phyloP scores from a whole-genome alignment of 2,113 vertebrate species.

The Philantomba maxwellii region DNA sequence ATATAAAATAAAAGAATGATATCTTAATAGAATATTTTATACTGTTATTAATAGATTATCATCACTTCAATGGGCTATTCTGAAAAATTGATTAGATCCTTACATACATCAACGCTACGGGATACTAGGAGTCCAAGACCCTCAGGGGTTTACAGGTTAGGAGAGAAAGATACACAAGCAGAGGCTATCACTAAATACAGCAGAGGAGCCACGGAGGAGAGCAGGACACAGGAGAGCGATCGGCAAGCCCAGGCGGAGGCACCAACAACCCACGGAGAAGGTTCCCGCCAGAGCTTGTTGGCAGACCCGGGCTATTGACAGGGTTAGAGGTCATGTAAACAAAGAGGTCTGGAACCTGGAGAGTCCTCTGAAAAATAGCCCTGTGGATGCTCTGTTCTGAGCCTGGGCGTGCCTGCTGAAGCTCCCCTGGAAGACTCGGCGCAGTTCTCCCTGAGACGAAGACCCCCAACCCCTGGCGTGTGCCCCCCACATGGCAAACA shows the following conservation, averaged over 20 bases:
- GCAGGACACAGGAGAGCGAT: fast-evolving
- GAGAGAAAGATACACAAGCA: neutral
- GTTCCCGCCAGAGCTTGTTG: fast-evolving
- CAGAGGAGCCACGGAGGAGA: neutral
- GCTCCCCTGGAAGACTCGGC: neutral
- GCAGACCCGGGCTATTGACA: fast-evolving
- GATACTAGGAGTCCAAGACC: neutral
- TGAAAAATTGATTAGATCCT: neutral
- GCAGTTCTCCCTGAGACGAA: fast-evolving
- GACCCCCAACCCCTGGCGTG: neutral
- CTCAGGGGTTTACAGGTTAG: neutral
- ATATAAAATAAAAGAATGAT: neutral
- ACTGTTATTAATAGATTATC: neutral
- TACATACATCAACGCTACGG: no score
- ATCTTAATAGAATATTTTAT: neutral
- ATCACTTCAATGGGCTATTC: neutral
- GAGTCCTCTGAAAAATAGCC: neutral
- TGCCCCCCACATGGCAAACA: fast-evolving
- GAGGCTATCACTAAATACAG: neutral
- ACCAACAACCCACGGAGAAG: fast-evolving
- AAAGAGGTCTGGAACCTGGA: neutral
- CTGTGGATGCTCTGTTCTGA: no score
- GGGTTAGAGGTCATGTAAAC: neutral
- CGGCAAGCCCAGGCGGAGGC: neutral
- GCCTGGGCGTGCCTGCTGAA: no score